phyloP scores from a whole-genome alignment of 2,888 invertebrate species.

The Nezara viridula region DNA sequence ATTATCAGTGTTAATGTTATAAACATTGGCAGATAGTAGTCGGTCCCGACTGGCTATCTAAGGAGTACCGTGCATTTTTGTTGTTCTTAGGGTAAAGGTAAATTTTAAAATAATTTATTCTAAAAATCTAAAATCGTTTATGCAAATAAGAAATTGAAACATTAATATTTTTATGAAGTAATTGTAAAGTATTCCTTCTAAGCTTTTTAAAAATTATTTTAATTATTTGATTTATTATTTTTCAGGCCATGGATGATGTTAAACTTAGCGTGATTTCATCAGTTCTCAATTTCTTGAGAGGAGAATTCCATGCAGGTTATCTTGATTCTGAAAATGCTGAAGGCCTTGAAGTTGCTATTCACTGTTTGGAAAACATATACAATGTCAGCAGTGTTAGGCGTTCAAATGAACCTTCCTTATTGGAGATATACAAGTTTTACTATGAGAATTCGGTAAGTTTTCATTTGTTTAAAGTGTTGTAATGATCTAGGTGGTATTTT shows the following conservation, averaged over 20 bases:
- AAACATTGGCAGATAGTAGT: too few species aligned
- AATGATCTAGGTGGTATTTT: neutral
- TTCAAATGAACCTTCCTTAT: constrained; percentile 56
- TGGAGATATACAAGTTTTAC: constrained; percentile 60
- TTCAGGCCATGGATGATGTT: constrained; percentile 56
- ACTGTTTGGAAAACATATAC: constrained; percentile 63
- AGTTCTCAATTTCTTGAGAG: constrained; percentile 61
- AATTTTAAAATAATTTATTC: too few species aligned
- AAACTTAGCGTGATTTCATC: constrained; percentile 61
- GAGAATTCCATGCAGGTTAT: constrained; percentile 58
- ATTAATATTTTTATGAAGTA: neutral
- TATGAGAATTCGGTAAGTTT: constrained; percentile 58
- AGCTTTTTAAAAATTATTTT: neutral
- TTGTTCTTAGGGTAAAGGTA: too few species aligned
- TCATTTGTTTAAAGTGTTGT: neutral
- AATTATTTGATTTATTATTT: neutral
- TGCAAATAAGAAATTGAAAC: too few species aligned
- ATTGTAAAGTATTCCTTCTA: neutral
- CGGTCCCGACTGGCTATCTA: too few species aligned
- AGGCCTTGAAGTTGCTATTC: constrained; percentile 64
- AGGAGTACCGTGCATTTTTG: too few species aligned
- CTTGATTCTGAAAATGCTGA: constrained; percentile 62
- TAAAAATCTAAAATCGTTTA: too few species aligned
- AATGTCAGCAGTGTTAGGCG: constrained; percentile 57
- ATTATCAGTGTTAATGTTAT: too few species aligned